Base-by-base conservation (phyloP, 2,113 vertebrate species). In the Coracopsis vasa region DNA sequence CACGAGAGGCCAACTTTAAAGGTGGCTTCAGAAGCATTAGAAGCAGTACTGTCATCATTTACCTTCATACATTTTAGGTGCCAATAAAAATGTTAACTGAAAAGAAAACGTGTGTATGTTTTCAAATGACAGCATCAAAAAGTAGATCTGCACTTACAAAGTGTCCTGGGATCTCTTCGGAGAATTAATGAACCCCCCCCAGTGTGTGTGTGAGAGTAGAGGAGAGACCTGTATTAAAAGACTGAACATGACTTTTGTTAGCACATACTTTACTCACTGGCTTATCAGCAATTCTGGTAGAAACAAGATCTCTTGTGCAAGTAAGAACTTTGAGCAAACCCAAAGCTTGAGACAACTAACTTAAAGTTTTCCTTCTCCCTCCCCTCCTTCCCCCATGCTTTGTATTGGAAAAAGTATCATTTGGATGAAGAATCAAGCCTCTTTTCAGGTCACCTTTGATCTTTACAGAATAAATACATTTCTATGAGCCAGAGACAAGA, bases 401-500 rank as follows among this genome's bases (percentile, higher is more conserved):
- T 39, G 4, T 29, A 41, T 24, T 81, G 14, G 44, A 45, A 73
- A 69, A 73, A 35, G 17, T 4, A 58, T 33, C 6, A 42, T 54
- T 70, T 47, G 15, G 33, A 90, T 80, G n/a, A 88, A 83, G 51
- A 70, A 75, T n/a, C 39, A 88, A 84, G 21, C 33, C 44, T 70
- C 54, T 79, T 83, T 80, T 41, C 69, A 47, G 71, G 47, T 50
- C 60, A 86, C 56, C 72, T 89, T 84, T 51, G 42, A 62, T 91
- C 65, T 85, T 64, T 54, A 66, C 56, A 75, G 85, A 91, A 91
- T 41, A 70, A 9, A 42, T 53, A 67, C 24, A 60, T 84, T 74
- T 86, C 84, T 42, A 51, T 67, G 80, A 85, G 39, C 61, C 79
- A 67, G 73, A 79, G 91, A 84, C 19, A 82, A 64, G 50, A 35